Base-by-base conservation (phyloP, 2,797 vertebrate genomes). In the Morus bassanus region DNA sequence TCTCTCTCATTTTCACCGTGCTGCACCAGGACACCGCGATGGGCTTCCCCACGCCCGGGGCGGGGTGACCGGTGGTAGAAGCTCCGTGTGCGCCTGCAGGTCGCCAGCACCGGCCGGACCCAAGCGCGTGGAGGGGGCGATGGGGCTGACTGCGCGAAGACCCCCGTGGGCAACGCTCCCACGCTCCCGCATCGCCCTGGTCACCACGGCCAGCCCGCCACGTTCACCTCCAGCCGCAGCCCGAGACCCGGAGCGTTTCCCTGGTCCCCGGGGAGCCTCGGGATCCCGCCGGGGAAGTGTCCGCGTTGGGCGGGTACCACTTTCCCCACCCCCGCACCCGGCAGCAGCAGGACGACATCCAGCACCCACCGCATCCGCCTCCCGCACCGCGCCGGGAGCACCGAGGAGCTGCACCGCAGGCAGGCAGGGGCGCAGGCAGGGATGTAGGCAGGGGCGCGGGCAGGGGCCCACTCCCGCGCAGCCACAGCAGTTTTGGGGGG, bases 11-110 rank as follows among this genome's bases (percentile, higher is more conserved):
- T 39, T 12, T 13, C 60, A 7, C 43, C 1, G 6, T 1, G 27
- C 15, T 2, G 13, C 30, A 18, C 9, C 11, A 21, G 25, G 11
- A 63, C 31, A 4, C 11, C 0, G 5, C 0, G 1, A 19, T 1
- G 10, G 37, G 19, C 28, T 8, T 11, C 37, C 48, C 61, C 7
- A 3, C 1, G 5, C 31, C 31, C 3, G 2, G 11, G 2, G 43
- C 5, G 4, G 65, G 64, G 48, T 21, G 56, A 7, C 2, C 2
- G 14, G n/a, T 1, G 24, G 8, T 9, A 0, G 53, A 31, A 11
- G 39, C 30, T 13, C 19, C 5, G 28, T 3, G 13, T 3, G 53
- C 54, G 13, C 35, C 64, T 11, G 5, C 16, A 2, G 25, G 13
- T 13, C 3, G 7, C 48, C 68, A 73, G n/a, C 50, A 11, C n/a